A percentile compares a stretch with the other conserved stretches of the same genome.
Conservation (phyloP, 2,113 vertebrate genomes). For the Cygnus buccinator region DNA sequence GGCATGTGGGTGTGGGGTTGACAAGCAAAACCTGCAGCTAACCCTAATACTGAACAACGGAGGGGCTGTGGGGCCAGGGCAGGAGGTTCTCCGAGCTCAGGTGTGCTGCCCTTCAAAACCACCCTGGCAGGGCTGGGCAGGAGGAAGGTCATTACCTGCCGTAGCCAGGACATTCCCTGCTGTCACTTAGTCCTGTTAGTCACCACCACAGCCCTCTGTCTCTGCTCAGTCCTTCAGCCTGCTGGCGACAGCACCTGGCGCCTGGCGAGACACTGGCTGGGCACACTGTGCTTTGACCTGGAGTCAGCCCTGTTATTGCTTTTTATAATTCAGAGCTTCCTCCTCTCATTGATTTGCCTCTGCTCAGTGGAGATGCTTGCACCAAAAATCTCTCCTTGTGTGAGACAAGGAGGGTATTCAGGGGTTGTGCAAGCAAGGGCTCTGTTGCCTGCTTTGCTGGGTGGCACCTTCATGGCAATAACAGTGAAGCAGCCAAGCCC, state of each 20-base stretch:
- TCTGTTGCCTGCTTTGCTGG: background rate
- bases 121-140: fast-evolving
- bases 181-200: fast-evolving
- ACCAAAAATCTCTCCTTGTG: background rate
- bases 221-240: background rate
- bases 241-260: background rate
- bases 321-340: background rate
- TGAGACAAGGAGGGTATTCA: background rate
- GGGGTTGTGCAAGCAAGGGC: background rate
- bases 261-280: fast-evolving
- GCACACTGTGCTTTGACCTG: background rate
- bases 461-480: background rate
- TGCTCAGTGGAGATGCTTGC: background rate
- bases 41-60: background rate
- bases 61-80: background rate
- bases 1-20: background rate
- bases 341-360: background rate
- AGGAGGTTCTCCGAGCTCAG: background rate
- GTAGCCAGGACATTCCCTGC: background rate
- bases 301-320: fast-evolving
- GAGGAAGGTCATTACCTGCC: background rate
- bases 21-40: background rate
- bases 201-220: background rate
- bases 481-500: background rate
- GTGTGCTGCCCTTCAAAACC: background rate